phyloP scores from a whole-genome alignment of 2,888 invertebrate species.

The Cryptocheilus praepositus region DNA sequence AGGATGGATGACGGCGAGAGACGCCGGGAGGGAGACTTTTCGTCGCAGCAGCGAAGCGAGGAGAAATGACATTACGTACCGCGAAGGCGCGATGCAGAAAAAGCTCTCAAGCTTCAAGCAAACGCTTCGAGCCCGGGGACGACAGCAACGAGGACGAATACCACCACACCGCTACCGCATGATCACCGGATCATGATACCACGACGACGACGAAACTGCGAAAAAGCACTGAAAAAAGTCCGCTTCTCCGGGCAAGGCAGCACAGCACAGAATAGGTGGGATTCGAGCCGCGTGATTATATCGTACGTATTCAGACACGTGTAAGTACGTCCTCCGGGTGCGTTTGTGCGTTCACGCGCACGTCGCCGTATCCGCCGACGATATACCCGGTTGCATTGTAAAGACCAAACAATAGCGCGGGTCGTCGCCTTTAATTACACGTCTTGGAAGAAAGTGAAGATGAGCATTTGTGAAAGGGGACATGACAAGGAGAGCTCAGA shows the following conservation, averaged over 20 bases:
- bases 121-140: constrained; percentile 48
- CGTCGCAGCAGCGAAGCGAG: constrained; percentile 31
- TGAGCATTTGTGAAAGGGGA: too few relatives aligned
- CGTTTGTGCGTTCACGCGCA: not conserved
- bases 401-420: too few relatives aligned
- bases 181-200: not conserved
- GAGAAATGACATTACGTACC: constrained; percentile 61
- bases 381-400: too few relatives aligned
- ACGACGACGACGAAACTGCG: constrained; percentile 31
- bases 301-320: constrained; percentile 19
- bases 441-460: too few relatives aligned
- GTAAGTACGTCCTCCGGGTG: constrained; percentile 16
- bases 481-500: too few relatives aligned
- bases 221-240: constrained; percentile 43
- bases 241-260: constrained; percentile 17
- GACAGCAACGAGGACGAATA: constrained; percentile 30
- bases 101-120: constrained; percentile 61
- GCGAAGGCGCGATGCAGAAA: constrained; percentile 65
- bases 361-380: too few relatives aligned
- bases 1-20: constrained; percentile 5
- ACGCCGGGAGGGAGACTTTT: constrained; percentile 6
- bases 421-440: too few relatives aligned
- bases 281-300: constrained; percentile 46
- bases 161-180: not conserved
- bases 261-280: constrained; percentile 20